A percentile compares a stretch with the other conserved stretches of the same genome.
Conservation (phyloP, 2,113 vertebrate species). For the Pachycephala philippinensis region DNA sequence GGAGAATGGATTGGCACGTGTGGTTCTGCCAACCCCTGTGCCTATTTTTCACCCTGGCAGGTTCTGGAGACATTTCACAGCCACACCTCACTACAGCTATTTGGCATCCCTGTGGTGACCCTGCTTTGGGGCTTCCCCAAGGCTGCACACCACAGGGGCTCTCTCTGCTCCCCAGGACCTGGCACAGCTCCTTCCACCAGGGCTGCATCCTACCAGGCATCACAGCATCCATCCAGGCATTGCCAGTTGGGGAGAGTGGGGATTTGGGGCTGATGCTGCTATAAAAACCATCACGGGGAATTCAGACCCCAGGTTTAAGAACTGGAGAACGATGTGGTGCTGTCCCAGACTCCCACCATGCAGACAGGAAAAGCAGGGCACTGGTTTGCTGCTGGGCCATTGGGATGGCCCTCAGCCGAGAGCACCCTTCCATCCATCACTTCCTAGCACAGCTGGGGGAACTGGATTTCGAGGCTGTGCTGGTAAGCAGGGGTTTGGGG, state of each 20-base stretch:
- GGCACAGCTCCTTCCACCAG: neutral
- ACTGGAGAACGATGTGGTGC: rapidly evolving
- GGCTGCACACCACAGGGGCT: neutral
- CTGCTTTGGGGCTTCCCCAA: neutral
- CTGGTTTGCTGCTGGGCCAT: neutral
- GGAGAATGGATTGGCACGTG: rapidly evolving
- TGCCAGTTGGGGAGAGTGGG: rapidly evolving
- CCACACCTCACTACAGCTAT: rapidly evolving
- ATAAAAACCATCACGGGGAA: rapidly evolving
- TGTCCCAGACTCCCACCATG: rapidly evolving
- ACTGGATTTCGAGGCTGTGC: rapidly evolving
- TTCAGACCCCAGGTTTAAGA: neutral
- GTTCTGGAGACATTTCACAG: neutral
- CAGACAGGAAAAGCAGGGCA: rapidly evolving
- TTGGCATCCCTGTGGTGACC: rapidly evolving
- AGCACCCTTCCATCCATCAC: rapidly evolving
- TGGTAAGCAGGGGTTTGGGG: rapidly evolving
- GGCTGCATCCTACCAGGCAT: neutral
- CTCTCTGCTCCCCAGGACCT: no score
- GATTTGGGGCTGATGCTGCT: neutral
- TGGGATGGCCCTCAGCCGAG: rapidly evolving
- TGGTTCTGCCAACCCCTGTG: neutral
- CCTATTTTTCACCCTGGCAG: neutral
- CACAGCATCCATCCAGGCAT: neutral
- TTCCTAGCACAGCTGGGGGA: rapidly evolving